These are phyloP conservation scores for Pristionchus pacificus DNA, from an alignment of 1,140 invertebrate species.

Conservation along the genomic window DNA sequence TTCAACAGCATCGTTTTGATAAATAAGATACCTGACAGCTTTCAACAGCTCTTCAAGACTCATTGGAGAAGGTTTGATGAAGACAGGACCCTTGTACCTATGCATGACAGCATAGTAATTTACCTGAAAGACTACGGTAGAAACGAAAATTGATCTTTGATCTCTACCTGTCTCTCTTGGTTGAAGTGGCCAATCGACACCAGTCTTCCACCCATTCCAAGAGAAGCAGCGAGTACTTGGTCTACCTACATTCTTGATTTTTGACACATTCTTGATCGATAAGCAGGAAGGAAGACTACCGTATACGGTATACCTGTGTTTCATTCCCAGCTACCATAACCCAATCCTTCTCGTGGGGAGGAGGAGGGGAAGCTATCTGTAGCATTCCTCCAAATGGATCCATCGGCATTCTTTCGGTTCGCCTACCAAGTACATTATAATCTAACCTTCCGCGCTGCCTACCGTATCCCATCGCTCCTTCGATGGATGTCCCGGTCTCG, in stretches of 20 bases:
- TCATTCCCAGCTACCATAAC: constrained; percentile 43
- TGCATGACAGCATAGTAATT: constrained; percentile 56
- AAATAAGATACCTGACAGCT: constrained; percentile 23
- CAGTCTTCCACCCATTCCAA: constrained; percentile 47
- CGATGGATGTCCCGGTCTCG: too few species aligned
- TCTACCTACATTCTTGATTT: constrained; percentile 28
- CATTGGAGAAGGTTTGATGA: constrained; percentile 52
- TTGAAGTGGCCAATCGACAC: constrained; percentile 52
- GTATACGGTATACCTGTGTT: neutral
- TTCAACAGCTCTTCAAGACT: constrained; percentile 48
- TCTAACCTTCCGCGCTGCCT: too few species aligned
- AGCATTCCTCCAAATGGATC: constrained; percentile 6
- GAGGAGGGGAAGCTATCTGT: constrained; percentile 47
- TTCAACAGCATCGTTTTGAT: neutral
- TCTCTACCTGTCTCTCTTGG: neutral
- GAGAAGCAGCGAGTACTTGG: constrained; percentile 44
- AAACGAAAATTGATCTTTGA: neutral
- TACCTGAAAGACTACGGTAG: neutral
- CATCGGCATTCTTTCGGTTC: too few species aligned
- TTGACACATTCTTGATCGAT: neutral
- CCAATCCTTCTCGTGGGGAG: constrained; percentile 51
- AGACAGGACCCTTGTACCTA: constrained; percentile 48
- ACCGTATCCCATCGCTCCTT: too few species aligned
- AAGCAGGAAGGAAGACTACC: neutral
- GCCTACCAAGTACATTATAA: too few species aligned